phyloP scores from a whole-genome alignment of 1,140 invertebrate species.

The Orchestia grillus region DNA sequence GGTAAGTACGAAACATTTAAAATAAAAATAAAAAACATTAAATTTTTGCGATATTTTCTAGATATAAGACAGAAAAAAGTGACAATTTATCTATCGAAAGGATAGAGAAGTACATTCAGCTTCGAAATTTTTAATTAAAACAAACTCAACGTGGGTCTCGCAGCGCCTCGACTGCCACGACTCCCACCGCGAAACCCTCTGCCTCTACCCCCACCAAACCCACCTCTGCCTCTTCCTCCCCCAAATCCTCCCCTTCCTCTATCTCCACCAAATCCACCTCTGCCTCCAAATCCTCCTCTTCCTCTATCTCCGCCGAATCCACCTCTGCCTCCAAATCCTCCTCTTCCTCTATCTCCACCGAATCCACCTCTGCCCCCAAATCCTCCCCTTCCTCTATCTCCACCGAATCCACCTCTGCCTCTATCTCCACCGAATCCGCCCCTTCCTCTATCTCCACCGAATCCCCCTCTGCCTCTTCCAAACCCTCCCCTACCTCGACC shows the following conservation, averaged over 20 bases:
- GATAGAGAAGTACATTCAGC: no score
- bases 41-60: no score
- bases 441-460: not conserved
- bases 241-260: constrained; percentile 17
- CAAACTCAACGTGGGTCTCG: constrained; percentile 3
- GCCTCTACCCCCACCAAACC: not conserved
- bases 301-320: not conserved
- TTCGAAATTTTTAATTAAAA: constrained; percentile 12
- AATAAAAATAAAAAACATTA: no score
- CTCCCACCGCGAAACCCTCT: not conserved
- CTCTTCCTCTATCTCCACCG: not conserved
- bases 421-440: not conserved
- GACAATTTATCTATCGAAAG: no score
- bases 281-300: no score
- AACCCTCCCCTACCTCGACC: not conserved
- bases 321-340: not conserved
- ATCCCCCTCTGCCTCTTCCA: constrained; percentile 1
- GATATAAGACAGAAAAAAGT: no score
- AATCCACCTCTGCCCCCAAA: not conserved
- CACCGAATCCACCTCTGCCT: constrained; percentile 22
- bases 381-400: no score
- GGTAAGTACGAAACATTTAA: no score
- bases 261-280: constrained; percentile 12
- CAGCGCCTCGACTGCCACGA: not conserved
- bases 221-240: not conserved